Evolutionary conservation across 2,888 invertebrate genomes (phyloP), one percentile per base, ranked within the genome.

Genomic region (Tortricodes alternella): DNA sequence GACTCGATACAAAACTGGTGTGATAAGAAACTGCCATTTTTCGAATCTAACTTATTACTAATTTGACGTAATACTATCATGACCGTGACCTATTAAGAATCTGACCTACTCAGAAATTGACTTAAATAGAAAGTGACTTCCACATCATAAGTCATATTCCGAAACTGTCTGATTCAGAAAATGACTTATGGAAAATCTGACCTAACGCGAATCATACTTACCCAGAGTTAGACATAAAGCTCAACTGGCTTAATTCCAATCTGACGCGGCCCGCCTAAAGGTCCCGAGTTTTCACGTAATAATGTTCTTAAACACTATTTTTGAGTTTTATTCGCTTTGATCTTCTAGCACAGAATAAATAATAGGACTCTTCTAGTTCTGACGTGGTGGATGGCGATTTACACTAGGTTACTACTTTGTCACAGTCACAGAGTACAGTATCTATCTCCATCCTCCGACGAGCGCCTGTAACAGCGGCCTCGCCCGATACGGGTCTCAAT

Each of bases 71-170:
- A 34, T 19, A 34, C 46, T 34, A 19, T 34, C 13, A 32, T 34
- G 46, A 34, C 46, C 32, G 11, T 13, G 32, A 46, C 29, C 15
- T 44, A 44, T 18, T 27, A 27, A 32, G 18, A 32, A 44, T 44
- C 44, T 44, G 44, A 44, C 46, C 21, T 34, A 46, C 13, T 46
- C 46, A 46, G 46, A 46, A 46, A 32, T 46, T 21, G 29, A 44
- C 43, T 27, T 41, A 15, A 43, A n/a, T 1, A 43, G 27, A 43
- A 43, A 29, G 9, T 43, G 43, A 18, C 43, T 43, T 43, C 43
- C 43, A 43, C 43, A 9, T 43, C 27, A 29, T 16, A 27, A 43
- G 16, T 13, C 15, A 16, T 43, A 6, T 16, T 16, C 43, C 27
- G 43, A 43, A 43, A 43, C 35, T 35, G 35, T 35, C 2, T 15